phyloP scores from a whole-genome alignment of 2,797 vertebrate genomes.

The Pelobates cultripes region DNA sequence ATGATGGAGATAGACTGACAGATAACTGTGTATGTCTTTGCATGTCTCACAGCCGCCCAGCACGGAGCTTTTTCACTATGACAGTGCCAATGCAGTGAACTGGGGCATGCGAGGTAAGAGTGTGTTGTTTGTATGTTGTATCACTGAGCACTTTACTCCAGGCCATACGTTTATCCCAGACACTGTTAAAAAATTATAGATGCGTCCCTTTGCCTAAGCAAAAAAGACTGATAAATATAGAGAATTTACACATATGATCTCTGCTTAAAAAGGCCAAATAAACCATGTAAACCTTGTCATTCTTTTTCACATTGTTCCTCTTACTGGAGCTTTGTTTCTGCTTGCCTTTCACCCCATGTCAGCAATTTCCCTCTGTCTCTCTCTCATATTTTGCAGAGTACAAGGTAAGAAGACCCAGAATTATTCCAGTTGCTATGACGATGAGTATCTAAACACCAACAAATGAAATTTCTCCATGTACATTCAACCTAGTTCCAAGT shows the following conservation, averaged over 20 bases:
- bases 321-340: no score
- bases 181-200: no score
- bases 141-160: no score
- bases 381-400: slow-evolving; percentile 80
- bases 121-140: no score
- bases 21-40: not conserved
- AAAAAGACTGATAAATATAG: no score
- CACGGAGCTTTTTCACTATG: slow-evolving; percentile 91
- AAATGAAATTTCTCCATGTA: not conserved
- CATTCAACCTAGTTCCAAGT: slow-evolving; percentile 18
- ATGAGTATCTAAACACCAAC: slow-evolving; percentile 1
- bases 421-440: slow-evolving; percentile 42
- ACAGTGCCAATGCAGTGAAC: slow-evolving; percentile 87
- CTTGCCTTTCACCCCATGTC: not conserved
- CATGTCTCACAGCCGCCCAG: slow-evolving; percentile 83
- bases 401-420: slow-evolving; percentile 79
- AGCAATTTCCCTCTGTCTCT: slow-evolving; percentile 43
- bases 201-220: no score
- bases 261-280: no score
- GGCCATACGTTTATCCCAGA: no score
- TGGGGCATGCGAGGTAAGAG: slow-evolving; percentile 90
- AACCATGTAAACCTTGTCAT: no score
- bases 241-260: no score
- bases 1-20: not conserved
- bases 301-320: no score